Evolutionary conservation across 2,797 vertebrate genomes (phyloP).

Genomic region (Gymnopithys bicolor): DNA sequence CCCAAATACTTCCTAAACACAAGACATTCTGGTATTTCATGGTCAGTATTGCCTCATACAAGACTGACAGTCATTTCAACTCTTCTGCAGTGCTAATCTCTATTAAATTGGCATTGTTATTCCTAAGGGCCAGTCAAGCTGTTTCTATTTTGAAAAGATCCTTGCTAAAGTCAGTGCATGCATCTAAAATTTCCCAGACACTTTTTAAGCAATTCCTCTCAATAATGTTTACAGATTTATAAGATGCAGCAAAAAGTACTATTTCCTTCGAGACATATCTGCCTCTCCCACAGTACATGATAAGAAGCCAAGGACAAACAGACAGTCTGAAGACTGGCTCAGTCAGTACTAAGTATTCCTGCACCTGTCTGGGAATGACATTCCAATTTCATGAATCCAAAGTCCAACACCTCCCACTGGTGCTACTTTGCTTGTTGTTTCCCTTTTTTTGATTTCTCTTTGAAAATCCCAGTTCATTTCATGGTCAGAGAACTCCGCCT

Average conservation of each 20-base stretch:
- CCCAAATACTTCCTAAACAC: neutral
- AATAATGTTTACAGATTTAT: conserved; percentile 14
- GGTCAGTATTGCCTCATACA: neutral
- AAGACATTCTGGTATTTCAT: neutral
- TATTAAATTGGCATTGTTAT: neutral
- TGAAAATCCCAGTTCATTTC: conserved; percentile 10
- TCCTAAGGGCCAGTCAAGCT: neutral
- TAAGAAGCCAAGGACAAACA: conserved; percentile 58
- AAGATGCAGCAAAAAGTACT: neutral
- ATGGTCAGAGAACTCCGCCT: conserved; percentile 20
- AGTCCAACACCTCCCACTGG: neutral
- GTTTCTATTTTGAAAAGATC: neutral
- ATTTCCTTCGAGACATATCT: conserved; percentile 3
- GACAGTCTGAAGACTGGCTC: neutral
- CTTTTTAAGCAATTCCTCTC: neutral
- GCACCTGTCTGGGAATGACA: conserved; percentile 1
- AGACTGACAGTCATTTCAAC: neutral
- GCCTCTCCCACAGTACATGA: neutral
- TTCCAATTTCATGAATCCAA: neutral
- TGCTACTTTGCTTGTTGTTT: neutral
- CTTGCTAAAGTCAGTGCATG: neutral
- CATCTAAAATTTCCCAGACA: neutral
- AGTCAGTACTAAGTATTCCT: conserved; percentile 5
- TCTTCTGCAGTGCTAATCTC: neutral
- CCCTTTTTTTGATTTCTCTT: conserved; percentile 38